Evolutionary conservation across 2,888 invertebrate genomes (phyloP), one percentile per base, ranked within the genome.

Genomic region (Orthosia gracilis): DNA sequence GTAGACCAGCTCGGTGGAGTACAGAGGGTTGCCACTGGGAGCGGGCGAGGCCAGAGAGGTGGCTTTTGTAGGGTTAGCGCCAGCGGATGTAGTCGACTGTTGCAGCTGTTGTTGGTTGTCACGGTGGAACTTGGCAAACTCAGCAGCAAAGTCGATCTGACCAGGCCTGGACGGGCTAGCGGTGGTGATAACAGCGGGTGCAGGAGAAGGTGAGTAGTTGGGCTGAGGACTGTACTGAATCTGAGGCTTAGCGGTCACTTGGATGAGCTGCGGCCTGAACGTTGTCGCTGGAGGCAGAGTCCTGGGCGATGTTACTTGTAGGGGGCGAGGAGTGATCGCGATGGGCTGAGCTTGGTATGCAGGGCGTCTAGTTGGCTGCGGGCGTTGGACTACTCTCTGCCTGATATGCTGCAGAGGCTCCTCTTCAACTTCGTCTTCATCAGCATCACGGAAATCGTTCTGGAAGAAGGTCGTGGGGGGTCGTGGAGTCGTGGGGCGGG

Each of bases 1-100:
- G 92, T 97, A 98, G 0, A 98, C 97, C 49, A 98, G 94, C 90
- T 98, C 98, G 31, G 98, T 98, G 66, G 98, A 98, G 93, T 98
- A 98, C 71, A 98, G 97, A 74, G 98, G 98, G 85, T 97, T 97
- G 69, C 96, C 96, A 50, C 97, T 96, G 1, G 95, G 94, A 58
- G 96, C 93, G 45, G 94, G 90, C 23, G 94, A 89, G 0, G 76
- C 76, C 17, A 80, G 58, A 59, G 90, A 93, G 63, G 93, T 94
- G 55, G 94, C 87, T 85, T 95, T 96, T 1, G 95, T 91, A 21
- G 94, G 91, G 70, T 89, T 92, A n/a, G 92, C 88, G n/a, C 93
- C 90, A 13, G 89, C 89, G 9, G 94, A 91, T 0, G 91, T 94
- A 69, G 95, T 97, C 71, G 97, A 80, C n/a, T 80, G 73, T 17